phyloP scores from a whole-genome alignment of 92 coral and sea anemone species.

The Actinostola sp. region DNA sequence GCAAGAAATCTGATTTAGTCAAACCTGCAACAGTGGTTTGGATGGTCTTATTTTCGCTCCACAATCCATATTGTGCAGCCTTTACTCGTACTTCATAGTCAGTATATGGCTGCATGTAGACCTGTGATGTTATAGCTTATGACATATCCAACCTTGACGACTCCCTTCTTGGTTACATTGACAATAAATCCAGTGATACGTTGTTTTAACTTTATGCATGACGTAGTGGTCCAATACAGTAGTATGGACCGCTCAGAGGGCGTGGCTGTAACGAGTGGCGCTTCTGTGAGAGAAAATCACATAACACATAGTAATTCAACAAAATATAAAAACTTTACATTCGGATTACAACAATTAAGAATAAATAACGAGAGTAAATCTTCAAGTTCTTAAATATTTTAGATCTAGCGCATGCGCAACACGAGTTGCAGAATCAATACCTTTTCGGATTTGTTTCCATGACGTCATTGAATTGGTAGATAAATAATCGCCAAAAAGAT shows the following conservation, averaged over 20 bases:
- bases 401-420: too few species aligned
- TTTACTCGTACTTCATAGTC: constrained; percentile 22
- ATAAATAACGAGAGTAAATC: too few species aligned
- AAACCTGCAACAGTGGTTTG: constrained; percentile 11
- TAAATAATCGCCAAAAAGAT: too few species aligned
- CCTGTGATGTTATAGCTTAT: constrained; percentile 11
- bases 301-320: background rate
- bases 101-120: constrained; percentile 18
- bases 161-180: background rate
- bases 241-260: constrained; percentile 8
- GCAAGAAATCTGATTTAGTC: background rate
- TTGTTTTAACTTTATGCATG: background rate
- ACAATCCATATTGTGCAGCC: constrained; percentile 1
- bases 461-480: too few species aligned
- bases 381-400: too few species aligned
- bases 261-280: background rate
- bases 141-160: background rate
- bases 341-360: background rate
- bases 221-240: background rate
- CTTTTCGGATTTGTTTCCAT: too few species aligned
- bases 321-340: too few species aligned
- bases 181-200: background rate
- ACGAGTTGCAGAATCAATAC: too few species aligned
- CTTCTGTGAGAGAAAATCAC: background rate
- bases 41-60: constrained; percentile 5